A percentile compares a stretch with the other conserved stretches of the same genome.
phyloP scores from a whole-genome alignment of 1,140 invertebrate genomes.

The Ceratoteleas bidentatus region DNA sequence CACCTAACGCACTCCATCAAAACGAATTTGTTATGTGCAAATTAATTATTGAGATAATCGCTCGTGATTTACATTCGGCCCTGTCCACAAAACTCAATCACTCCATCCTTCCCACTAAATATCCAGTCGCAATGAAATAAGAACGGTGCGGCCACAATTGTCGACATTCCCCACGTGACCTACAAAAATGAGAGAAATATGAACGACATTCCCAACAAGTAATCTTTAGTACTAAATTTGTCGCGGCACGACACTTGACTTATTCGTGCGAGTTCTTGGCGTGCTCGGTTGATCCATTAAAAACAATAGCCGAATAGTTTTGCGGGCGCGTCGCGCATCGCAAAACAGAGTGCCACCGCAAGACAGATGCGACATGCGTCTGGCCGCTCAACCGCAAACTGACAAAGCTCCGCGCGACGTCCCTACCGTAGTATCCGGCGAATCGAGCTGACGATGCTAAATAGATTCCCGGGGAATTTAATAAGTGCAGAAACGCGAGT shows the following conservation, averaged over 20 bases:
- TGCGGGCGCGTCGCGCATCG: slow-evolving; percentile 42
- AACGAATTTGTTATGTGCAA: too few species aligned
- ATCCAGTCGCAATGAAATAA: too few species aligned
- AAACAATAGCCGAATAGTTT: slow-evolving; percentile 54
- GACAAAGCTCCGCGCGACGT: slow-evolving; percentile 72
- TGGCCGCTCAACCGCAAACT: slow-evolving; percentile 73
- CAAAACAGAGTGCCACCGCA: slow-evolving; percentile 45
- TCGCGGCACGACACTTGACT: slow-evolving; percentile 37
- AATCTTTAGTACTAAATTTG: slow-evolving; percentile 44
- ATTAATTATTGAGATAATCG: too few species aligned
- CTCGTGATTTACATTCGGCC: too few species aligned
- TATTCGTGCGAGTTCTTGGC: slow-evolving; percentile 36
- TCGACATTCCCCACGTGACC: slow-evolving; percentile 14
- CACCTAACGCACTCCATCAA: too few species aligned
- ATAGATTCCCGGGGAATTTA: slow-evolving; percentile 73
- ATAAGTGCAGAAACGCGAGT: slow-evolving; percentile 69
- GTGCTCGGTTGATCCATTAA: slow-evolving; percentile 32
- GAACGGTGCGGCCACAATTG: slow-evolving; percentile 12
- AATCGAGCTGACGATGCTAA: slow-evolving; percentile 71
- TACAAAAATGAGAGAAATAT: slow-evolving; percentile 13
- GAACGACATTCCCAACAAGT: slow-evolving; percentile 2
- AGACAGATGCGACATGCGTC: slow-evolving; percentile 75
- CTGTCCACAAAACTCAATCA: too few species aligned
- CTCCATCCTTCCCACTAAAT: too few species aligned
- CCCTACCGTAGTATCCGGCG: slow-evolving; percentile 50